Evolutionary conservation across 2,888 invertebrate species (phyloP), one percentile per base, ranked within the genome.

Genomic region (Fragum fragum): DNA sequence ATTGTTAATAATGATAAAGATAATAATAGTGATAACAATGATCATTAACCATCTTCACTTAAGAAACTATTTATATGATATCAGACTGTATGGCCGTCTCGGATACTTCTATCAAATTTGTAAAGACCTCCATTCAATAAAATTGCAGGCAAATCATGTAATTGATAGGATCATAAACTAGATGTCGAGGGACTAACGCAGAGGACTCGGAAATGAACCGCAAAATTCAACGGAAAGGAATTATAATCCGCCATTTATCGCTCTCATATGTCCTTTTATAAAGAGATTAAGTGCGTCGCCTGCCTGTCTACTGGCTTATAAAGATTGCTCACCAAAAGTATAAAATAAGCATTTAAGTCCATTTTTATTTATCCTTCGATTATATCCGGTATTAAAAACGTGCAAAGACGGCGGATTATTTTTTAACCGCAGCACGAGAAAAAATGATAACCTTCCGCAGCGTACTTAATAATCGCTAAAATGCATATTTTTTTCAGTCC

Each of bases 221-320:
- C 39, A 76, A 76, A 83, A 79, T 83, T 66, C 59, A 59, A 68
- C 75, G 70, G 70, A 79, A 83, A 73, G 73, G 73, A 83, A 70
- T 73, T 76, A 73, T 79, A 83, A 83, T 79, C 83, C 76, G 26
- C 32, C 28, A 76, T 83, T 83, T 83, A 79, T 53, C 70, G 70
- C 78, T 66, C 47, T 75, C 66, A 66, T 66, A 66, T 66, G 42
- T 23, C 21, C 66, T 66, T 66, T 66, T 39, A 66, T 66, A 42
- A 42, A 42, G 42, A 42, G 66, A 66, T 66, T 66, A 66, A n/a
- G 21, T 6, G 16, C 29, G 66, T 66, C 66, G 66, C 66, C 66
- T 42, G 66, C 36, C 66, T 42, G 66, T 66, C 66, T 66, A 36
- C 16, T n/a, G 39, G 1, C 32, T 66, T 66, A 42, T 42, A 66